A percentile compares a stretch with the other conserved stretches of the same genome.
Conservation (phyloP, 1,140 invertebrate genomes). For the Drosophila insularis region DNA sequence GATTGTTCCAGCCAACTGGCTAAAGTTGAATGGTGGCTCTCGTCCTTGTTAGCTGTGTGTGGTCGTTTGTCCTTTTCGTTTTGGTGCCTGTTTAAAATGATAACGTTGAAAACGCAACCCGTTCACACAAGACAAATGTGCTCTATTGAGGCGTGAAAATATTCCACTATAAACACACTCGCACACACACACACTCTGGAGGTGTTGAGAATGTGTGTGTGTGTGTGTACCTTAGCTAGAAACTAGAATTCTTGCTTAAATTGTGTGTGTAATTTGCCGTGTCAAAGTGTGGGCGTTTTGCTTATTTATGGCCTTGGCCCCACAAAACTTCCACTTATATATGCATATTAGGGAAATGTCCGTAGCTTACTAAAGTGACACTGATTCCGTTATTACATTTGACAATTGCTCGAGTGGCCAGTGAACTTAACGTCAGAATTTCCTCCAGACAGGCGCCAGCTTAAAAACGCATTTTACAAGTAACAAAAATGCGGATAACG, state of each 20-base stretch:
- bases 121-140: slow-evolving; percentile 74
- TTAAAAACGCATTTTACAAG: neutral
- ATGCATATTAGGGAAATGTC: slow-evolving; percentile 26
- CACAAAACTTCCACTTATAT: slow-evolving; percentile 24
- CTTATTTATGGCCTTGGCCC: slow-evolving; percentile 64
- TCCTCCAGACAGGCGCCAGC: slow-evolving; percentile 6
- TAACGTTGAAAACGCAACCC: slow-evolving; percentile 71
- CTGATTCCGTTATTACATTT: slow-evolving; percentile 32
- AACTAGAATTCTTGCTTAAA: slow-evolving; percentile 43
- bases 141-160: slow-evolving; percentile 78
- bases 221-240: neutral
- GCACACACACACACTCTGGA: slow-evolving; percentile 50
- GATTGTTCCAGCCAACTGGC: slow-evolving; percentile 38
- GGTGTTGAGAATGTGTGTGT: too few species aligned
- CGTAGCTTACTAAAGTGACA: slow-evolving; percentile 41
- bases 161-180: slow-evolving; percentile 77
- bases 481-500: neutral
- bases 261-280: slow-evolving; percentile 63
- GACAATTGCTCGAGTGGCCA: slow-evolving; percentile 16
- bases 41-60: slow-evolving; percentile 27
- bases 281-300: slow-evolving; percentile 53
- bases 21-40: slow-evolving; percentile 26
- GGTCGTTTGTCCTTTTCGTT: slow-evolving; percentile 12
- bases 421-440: neutral
- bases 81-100: slow-evolving; percentile 74